Conservation (phyloP, 2,113 vertebrate species). For the Actenoides lindsayi region DNA sequence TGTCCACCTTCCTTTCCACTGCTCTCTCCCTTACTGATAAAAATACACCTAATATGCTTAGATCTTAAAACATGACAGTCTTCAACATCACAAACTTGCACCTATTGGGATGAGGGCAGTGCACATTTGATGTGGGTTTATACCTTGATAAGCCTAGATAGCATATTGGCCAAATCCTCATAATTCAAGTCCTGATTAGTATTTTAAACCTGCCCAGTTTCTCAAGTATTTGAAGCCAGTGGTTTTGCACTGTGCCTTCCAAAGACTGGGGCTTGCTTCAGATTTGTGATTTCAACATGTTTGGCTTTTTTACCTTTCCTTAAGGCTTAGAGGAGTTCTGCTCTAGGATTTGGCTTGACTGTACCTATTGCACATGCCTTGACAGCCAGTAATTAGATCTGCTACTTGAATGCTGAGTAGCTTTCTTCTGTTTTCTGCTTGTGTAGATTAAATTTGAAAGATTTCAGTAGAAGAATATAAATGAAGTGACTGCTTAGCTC, state of each 20-base stretch:
- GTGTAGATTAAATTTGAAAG: conserved; percentile 17
- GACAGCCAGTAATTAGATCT: not conserved
- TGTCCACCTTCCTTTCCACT: not conserved
- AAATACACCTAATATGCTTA: not conserved
- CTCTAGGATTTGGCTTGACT: not conserved
- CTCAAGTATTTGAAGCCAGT: not conserved
- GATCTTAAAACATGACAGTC: not conserved
- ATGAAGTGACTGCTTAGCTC: conserved; percentile 30
- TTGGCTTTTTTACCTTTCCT: not conserved
- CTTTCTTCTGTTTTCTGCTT: conserved; percentile 35
- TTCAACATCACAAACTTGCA: not conserved
- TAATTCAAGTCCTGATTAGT: not conserved
- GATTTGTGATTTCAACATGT: not conserved
- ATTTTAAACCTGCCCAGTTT: not conserved
- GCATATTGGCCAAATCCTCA: fast-evolving
- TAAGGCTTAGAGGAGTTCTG: not conserved
- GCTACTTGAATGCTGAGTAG: conserved; percentile 27
- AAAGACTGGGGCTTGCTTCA: not conserved
- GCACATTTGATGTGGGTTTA: not conserved
- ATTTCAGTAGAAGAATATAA: conserved; percentile 20
- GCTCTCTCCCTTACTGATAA: not conserved
- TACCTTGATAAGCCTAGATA: not conserved
- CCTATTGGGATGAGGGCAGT: fast-evolving
- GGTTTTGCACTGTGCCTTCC: not conserved
- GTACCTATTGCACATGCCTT: not conserved